Base-by-base conservation (phyloP, 2,797 vertebrate genomes). In the Chloroceryle inda region DNA sequence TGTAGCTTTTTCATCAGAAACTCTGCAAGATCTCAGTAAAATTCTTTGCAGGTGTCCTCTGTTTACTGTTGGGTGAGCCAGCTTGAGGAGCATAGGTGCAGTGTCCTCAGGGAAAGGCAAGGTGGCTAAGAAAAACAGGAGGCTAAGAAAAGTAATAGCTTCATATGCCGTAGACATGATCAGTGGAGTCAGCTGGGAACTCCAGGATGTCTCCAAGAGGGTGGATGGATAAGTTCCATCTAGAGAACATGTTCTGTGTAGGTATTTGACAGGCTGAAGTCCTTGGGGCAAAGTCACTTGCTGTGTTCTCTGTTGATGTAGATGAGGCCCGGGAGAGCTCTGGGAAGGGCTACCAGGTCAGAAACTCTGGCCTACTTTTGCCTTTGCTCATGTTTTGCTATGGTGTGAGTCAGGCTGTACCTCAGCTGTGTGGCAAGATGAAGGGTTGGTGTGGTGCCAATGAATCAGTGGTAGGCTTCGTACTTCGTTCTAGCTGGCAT, bases 181-280 rank as follows among this genome's bases (percentile, higher is more conserved):
- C 85, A 80, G 67, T 83, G 64, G 75, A 76, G 47, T 55, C 31
- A 79, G 31, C 44, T 91, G 90, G 74, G 67, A 92, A n/a, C 27
- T 89, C 62, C 8, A 0, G 11, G 12, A 55, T 66, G 50, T 92
- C 58, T 84, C 77, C 5, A 6, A 26, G 66, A 92, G 22, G 40
- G 29, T 76, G 77, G 24, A 19, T 14, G 17, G 69, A 24, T 76
- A 55, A 81, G 19, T 13, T 92, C 31, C 24, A 23, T 44, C 22
- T 66, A 79, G n/a, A 42, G 45, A 93, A 71, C n/a, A 22, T n/a
- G 67, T 18, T 94, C 22, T 31, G 2, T 73, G 42, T 38, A 88
- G 55, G 45, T 82, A 24, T 79, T 90, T 89, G 80, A 31, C 90
- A 96, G 63, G 19, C 71, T 88, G 73, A 79, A 79, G 40, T 37